Evolutionary conservation across 2,113 vertebrate genomes (phyloP).

Genomic region (Triplophysa tibetana): DNA sequence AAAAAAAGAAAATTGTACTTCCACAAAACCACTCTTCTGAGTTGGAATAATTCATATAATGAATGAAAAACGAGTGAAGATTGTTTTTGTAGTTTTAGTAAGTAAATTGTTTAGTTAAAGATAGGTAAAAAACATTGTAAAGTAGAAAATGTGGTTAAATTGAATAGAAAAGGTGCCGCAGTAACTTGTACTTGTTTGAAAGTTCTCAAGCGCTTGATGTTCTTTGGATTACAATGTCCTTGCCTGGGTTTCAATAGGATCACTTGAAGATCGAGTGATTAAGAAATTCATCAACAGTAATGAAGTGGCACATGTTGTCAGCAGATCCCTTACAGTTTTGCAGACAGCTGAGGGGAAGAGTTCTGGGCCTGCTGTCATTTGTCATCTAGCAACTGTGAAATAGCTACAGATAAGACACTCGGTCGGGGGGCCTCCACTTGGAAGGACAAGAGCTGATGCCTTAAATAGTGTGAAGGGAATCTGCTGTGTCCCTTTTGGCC

Average conservation of each 20-base stretch:
- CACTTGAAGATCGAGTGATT: neutral
- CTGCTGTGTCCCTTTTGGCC: conserved; percentile 60
- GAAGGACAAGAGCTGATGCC: conserved; percentile 56
- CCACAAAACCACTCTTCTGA: neutral
- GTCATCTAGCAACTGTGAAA: conserved; percentile 69
- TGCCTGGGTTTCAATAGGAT: neutral
- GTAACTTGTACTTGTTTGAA: conserved; percentile 3
- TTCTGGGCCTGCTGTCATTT: conserved; percentile 55
- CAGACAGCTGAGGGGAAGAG: conserved; percentile 66
- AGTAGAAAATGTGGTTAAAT: neutral
- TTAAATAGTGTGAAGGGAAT: conserved; percentile 65
- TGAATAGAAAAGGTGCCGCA: neutral
- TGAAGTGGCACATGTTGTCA: conserved; percentile 54
- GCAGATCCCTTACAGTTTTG: conserved; percentile 57
- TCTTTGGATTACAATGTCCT: neutral
- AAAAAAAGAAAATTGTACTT: neutral
- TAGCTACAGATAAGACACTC: conserved; percentile 56
- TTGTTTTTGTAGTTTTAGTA: neutral
- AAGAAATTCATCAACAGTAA: conserved; percentile 35
- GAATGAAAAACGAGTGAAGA: neutral
- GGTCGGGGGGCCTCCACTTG: neutral
- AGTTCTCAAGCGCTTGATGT: neutral
- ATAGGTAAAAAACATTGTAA: neutral
- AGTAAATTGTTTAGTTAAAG: neutral
- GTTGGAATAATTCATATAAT: neutral